Percentiles rank a stretch among this genome's conserved stretches.
Conservation (phyloP, 2,797 vertebrate species). For the Eutrigla gurnardus region DNA sequence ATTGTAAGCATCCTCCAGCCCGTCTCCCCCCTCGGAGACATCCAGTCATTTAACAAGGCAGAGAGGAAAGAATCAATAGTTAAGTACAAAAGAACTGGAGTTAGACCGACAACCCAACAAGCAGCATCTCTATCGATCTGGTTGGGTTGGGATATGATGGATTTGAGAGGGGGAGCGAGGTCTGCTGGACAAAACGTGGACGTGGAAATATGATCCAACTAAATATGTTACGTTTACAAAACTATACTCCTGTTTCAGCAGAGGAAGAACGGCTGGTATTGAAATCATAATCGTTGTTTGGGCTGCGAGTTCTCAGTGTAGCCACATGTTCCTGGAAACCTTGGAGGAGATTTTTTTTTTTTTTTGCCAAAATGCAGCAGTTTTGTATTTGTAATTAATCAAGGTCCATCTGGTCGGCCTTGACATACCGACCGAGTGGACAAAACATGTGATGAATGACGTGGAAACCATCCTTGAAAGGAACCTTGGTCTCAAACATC, state of each 20-base stretch:
- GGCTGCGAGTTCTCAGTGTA: background rate
- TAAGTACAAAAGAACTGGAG: conserved; percentile 24
- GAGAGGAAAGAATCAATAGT: conserved; percentile 40
- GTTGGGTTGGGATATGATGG: conserved; percentile 23
- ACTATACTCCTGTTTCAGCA: background rate
- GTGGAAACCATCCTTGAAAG: conserved; percentile 64
- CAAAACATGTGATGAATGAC: conserved; percentile 71
- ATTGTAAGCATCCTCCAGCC: background rate
- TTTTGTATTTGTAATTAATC: conserved; percentile 52
- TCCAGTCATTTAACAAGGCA: conserved; percentile 23
- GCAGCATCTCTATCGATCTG: conserved; percentile 24
- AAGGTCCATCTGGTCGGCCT: conserved; percentile 66
- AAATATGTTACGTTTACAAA: background rate
- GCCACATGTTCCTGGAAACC: conserved; percentile 34
- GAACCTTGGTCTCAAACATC: conserved; percentile 65
- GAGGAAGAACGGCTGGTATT: background rate
- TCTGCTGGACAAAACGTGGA: background rate
- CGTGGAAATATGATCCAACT: background rate
- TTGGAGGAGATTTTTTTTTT: conserved; percentile 30
- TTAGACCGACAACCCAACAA: conserved; percentile 36
- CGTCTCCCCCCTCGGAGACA: conserved; percentile 8
- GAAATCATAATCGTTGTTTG: background rate
- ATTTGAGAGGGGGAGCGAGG: background rate
- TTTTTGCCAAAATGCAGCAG: conserved; percentile 33
- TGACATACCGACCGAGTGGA: conserved; percentile 62